Conservation (phyloP, 2,797 vertebrate genomes). For the Jordanella pulchra region DNA sequence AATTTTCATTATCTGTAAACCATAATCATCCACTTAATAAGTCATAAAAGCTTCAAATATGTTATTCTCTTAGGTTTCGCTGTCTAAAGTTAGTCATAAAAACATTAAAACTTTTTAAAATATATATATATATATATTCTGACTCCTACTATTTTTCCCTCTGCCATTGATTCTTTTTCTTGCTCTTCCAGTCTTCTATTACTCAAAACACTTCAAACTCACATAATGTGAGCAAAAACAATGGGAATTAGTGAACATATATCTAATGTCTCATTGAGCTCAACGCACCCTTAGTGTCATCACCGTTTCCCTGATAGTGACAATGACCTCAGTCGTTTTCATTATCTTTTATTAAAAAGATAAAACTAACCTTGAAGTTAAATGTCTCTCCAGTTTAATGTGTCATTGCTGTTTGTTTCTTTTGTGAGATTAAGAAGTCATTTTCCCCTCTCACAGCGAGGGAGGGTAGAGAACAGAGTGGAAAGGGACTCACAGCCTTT, state of each 20-base stretch:
- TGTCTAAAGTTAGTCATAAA: background rate
- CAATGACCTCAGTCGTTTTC: constrained; percentile 19
- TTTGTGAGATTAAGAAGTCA: constrained; percentile 76
- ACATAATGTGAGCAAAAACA: background rate
- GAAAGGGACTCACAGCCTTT: constrained; percentile 63
- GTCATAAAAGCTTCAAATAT: background rate
- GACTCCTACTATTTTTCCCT: background rate
- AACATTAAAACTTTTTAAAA: background rate
- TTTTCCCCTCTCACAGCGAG: constrained; percentile 46
- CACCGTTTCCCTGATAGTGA: background rate
- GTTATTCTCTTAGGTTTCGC: background rate
- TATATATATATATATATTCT: background rate
- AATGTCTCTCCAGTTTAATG: constrained; percentile 37
- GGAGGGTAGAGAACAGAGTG: constrained; percentile 53
- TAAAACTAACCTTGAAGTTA: constrained; percentile 50
- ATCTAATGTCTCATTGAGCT: background rate
- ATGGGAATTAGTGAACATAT: constrained; percentile 11
- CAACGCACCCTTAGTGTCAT: background rate
- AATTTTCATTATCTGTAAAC: background rate
- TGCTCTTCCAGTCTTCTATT: background rate
- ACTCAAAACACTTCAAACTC: constrained; percentile 9
- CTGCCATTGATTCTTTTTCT: background rate
- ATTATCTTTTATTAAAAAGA: constrained; percentile 16
- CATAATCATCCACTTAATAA: background rate
- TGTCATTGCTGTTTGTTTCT: constrained; percentile 39